A percentile compares a stretch with the other conserved stretches of the same genome.
phyloP scores from a whole-genome alignment of 2,888 invertebrate genomes.

The Colostygia pectinataria region DNA sequence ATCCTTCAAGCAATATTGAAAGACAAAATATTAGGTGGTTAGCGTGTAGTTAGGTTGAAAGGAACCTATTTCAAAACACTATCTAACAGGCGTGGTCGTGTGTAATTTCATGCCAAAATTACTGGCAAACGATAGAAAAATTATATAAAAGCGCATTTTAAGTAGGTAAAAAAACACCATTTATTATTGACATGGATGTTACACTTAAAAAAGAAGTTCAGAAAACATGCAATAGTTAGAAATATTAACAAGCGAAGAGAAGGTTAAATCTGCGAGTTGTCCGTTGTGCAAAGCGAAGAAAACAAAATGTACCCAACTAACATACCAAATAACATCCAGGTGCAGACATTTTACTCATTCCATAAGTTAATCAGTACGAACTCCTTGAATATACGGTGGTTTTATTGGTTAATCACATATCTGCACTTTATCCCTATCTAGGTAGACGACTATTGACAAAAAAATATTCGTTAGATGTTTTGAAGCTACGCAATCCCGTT shows the following conservation, averaged over 20 bases:
- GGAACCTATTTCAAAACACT: too few species aligned
- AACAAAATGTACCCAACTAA: slow-evolving; percentile 80
- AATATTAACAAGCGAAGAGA: too few species aligned
- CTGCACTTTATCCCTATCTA: neutral
- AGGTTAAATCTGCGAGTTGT: too few species aligned
- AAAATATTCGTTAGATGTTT: slow-evolving; percentile 28
- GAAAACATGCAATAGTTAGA: too few species aligned
- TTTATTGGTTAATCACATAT: slow-evolving; percentile 34
- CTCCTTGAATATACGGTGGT: slow-evolving; percentile 21
- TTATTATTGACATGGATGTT: too few species aligned
- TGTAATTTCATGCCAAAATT: too few species aligned
- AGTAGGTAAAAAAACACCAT: too few species aligned
- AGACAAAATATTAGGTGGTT: neutral
- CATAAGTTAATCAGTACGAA: slow-evolving; percentile 16
- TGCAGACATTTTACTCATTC: slow-evolving; percentile 25
- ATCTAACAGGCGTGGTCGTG: too few species aligned
- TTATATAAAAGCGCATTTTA: too few species aligned
- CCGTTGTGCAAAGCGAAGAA: slow-evolving; percentile 17
- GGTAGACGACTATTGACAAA: slow-evolving; percentile 14
- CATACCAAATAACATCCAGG: slow-evolving; percentile 63
- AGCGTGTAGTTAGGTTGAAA: too few species aligned
- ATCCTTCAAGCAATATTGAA: neutral
- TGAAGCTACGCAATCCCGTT: slow-evolving; percentile 19
- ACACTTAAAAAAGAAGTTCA: too few species aligned
- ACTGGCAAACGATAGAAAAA: too few species aligned